A percentile compares a stretch with the other conserved stretches of the same genome.
Evolutionary conservation across 2,113 vertebrate genomes (phyloP).

Genomic region (Xiphophorus couchianus): DNA sequence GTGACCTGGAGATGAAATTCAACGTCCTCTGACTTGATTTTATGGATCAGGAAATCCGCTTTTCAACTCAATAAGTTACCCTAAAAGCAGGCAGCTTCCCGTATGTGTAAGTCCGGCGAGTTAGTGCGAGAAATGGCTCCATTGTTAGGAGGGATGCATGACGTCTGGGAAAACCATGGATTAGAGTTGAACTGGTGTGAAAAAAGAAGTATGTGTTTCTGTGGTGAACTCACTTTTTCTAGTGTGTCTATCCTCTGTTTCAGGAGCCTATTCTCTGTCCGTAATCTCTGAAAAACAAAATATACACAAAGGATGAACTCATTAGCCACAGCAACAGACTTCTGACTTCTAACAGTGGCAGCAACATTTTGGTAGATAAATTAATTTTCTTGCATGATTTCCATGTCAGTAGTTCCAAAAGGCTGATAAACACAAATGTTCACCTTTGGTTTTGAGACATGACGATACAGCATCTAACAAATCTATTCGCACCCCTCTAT

Average conservation of each 20-base stretch:
- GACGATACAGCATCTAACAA: too few species aligned
- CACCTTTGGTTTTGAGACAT: too few species aligned
- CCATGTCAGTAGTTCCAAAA: too few species aligned
- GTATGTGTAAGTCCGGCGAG: conserved; percentile 34
- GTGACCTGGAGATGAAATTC: conserved; percentile 16
- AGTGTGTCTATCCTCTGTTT: conserved; percentile 98
- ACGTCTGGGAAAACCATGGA: conserved; percentile 47
- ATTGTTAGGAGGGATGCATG: conserved; percentile 22
- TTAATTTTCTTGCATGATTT: too few species aligned
- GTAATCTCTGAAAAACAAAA: conserved; percentile 86
- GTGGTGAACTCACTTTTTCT: conserved; percentile 91
- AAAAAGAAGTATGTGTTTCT: background rate
- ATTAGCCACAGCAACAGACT: background rate
- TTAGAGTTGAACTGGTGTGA: conserved; percentile 51
- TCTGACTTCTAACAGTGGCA: background rate
- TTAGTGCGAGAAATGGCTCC: conserved; percentile 61
- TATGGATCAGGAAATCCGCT: conserved; percentile 10
- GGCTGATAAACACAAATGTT: too few species aligned
- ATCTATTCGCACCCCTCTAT: too few species aligned
- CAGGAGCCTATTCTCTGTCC: conserved; percentile 95
- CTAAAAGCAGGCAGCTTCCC: conserved; percentile 1
- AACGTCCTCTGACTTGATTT: conserved; percentile 3
- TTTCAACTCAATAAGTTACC: background rate
- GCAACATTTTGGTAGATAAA: too few species aligned
- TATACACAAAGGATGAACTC: background rate